Evolutionary conservation across 2,797 vertebrate genomes (phyloP).

Genomic region (Protonibea diacanthus): DNA sequence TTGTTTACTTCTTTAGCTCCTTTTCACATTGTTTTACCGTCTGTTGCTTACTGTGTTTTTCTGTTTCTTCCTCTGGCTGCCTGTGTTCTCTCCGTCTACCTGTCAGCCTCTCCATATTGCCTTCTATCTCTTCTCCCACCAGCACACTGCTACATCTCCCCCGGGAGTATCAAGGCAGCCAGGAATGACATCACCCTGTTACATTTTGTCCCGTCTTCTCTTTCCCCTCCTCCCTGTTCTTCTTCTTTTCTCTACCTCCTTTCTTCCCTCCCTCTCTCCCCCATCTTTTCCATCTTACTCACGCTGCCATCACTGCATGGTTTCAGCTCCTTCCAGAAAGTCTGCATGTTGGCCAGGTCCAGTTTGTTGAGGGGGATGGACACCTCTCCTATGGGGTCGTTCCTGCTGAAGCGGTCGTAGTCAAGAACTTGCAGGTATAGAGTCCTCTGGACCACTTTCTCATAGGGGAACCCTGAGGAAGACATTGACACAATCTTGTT

Average conservation of each 20-base stretch:
- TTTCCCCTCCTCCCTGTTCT: slow-evolving; percentile 33
- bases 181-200: slow-evolving; percentile 79
- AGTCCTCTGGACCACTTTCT: slow-evolving; percentile 97
- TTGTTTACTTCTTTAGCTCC: slow-evolving; percentile 38
- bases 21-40: slow-evolving; percentile 30
- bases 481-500: slow-evolving; percentile 5
- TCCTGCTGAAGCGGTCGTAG: slow-evolving; percentile 98
- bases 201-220: slow-evolving; percentile 72
- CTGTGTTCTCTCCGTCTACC: slow-evolving; percentile 60
- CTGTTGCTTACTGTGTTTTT: slow-evolving; percentile 40
- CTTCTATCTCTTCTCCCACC: slow-evolving; percentile 62
- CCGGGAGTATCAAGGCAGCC: slow-evolving; percentile 73
- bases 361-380: slow-evolving; percentile 97
- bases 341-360: slow-evolving; percentile 98
- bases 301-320: slow-evolving; percentile 96
- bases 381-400: slow-evolving; percentile 98
- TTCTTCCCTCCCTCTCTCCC: not conserved
- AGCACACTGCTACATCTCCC: slow-evolving; percentile 71
- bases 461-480: slow-evolving; percentile 93
- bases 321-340: slow-evolving; percentile 99
- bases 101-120: slow-evolving; percentile 59
- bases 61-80: slow-evolving; percentile 42
- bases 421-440: slow-evolving; percentile 98
- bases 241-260: slow-evolving; percentile 4
- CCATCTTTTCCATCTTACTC: slow-evolving; percentile 56